phyloP scores from a whole-genome alignment of 2,113 vertebrate species.

The Castor canadensis region DNA sequence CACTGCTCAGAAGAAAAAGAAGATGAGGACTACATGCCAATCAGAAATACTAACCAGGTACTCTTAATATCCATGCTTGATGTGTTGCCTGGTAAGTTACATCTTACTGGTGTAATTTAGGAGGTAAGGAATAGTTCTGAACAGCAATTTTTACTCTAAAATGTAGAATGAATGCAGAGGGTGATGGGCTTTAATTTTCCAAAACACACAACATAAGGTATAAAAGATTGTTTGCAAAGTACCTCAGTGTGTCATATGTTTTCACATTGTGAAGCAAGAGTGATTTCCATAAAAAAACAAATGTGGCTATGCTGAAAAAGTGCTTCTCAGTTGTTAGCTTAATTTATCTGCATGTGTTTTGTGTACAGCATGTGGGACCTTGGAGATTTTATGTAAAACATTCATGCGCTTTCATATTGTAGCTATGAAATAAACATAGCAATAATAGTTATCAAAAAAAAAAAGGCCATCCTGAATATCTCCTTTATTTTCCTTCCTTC shows the following conservation, averaged over 20 bases:
- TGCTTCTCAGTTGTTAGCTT: neutral
- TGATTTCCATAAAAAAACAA: neutral
- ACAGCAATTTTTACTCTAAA: neutral
- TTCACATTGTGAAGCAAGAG: neutral
- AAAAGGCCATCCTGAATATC: neutral
- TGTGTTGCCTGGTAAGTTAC: neutral
- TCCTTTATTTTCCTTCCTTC: too few relatives aligned
- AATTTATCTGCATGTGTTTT: neutral
- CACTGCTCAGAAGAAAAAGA: slow-evolving; percentile 91
- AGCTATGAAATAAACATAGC: slow-evolving; percentile 31
- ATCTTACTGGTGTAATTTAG: neutral
- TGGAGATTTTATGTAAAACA: neutral
- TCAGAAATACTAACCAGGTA: slow-evolving; percentile 91
- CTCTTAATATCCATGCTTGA: neutral
- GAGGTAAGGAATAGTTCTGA: neutral
- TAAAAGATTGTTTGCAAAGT: slow-evolving; percentile 21
- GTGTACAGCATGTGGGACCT: neutral
- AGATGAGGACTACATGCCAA: slow-evolving; percentile 86
- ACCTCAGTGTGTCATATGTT: neutral
- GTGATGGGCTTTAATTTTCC: slow-evolving; percentile 28
- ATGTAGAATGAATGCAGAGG: neutral
- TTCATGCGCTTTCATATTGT: neutral
- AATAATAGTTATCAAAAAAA: neutral
- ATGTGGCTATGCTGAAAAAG: neutral
- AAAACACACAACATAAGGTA: neutral